Percentiles rank a stretch among this genome's conserved stretches.
phyloP scores from a whole-genome alignment of 2,113 vertebrate genomes.

The Romanogobio albipinnatus region DNA sequence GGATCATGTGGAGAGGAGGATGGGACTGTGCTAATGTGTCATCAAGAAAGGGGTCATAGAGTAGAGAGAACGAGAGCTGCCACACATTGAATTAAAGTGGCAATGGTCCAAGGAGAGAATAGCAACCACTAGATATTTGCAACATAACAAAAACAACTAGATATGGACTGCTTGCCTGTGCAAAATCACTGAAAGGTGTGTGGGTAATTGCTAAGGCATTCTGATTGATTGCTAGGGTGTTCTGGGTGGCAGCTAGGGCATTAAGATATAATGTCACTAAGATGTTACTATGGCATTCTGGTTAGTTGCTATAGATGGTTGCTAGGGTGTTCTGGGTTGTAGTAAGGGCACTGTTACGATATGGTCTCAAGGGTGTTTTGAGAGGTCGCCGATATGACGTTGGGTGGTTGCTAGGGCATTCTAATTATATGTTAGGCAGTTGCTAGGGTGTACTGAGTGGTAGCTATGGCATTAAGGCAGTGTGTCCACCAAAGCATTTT shows the following conservation, averaged over 20 bases:
- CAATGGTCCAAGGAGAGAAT: slow-evolving; percentile 3
- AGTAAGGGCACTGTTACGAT: not conserved
- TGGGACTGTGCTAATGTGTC: not conserved
- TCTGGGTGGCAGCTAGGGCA: not conserved
- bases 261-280: not conserved
- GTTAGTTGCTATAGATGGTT: not conserved
- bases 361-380: not conserved
- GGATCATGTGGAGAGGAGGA: not conserved
- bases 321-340: not conserved
- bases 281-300: not conserved
- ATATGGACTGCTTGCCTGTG: not conserved
- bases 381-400: no score
- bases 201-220: not conserved
- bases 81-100: slow-evolving; percentile 31
- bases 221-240: not conserved
- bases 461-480: not conserved
- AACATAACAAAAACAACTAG: not conserved
- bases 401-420: not conserved
- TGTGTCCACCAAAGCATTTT: no score
- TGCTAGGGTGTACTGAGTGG: not conserved
- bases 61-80: slow-evolving; percentile 19
- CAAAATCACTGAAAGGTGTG: not conserved
- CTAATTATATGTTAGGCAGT: not conserved
- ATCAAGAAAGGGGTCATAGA: slow-evolving; percentile 17
- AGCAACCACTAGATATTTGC: not conserved